Evolutionary conservation across 2,888 invertebrate genomes (phyloP).

Genomic region (Augiades crinisus): DNA sequence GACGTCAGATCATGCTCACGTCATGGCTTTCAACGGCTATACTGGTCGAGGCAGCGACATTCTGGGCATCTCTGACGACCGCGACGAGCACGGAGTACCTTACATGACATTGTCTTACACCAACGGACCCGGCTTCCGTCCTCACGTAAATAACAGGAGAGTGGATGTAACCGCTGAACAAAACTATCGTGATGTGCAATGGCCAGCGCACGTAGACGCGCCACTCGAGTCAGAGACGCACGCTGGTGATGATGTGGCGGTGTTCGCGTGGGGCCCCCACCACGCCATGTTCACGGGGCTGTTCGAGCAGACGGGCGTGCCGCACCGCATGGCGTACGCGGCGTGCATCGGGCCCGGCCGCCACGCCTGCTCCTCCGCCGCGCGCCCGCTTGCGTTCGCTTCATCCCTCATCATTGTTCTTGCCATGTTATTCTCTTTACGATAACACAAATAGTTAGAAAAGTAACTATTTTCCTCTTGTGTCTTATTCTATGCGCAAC

Average conservation of each 20-base stretch:
- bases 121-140: constrained; percentile 76
- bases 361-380: background rate
- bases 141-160: constrained; percentile 47
- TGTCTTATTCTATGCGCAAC: no score
- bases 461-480: no score
- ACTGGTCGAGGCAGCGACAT: constrained; percentile 63
- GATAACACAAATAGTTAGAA: no score
- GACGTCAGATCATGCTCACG: constrained; percentile 87
- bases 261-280: constrained; percentile 87
- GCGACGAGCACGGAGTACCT: constrained; percentile 54
- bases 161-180: constrained; percentile 53
- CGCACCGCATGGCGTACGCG: constrained; percentile 88
- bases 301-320: constrained; percentile 89
- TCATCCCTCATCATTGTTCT: no score
- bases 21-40: constrained; percentile 84
- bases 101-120: constrained; percentile 81
- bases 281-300: constrained; percentile 88
- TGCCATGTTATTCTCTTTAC: no score
- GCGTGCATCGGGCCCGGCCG: constrained; percentile 81
- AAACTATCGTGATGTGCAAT: constrained; percentile 32
- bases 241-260: constrained; percentile 89
- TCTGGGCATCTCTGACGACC: constrained; percentile 46
- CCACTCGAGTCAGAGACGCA: constrained; percentile 84
- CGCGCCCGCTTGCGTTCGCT: no score
- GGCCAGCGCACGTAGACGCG: constrained; percentile 66